Evolutionary conservation across 2,888 invertebrate genomes (phyloP).

Genomic region (Troides helena): DNA sequence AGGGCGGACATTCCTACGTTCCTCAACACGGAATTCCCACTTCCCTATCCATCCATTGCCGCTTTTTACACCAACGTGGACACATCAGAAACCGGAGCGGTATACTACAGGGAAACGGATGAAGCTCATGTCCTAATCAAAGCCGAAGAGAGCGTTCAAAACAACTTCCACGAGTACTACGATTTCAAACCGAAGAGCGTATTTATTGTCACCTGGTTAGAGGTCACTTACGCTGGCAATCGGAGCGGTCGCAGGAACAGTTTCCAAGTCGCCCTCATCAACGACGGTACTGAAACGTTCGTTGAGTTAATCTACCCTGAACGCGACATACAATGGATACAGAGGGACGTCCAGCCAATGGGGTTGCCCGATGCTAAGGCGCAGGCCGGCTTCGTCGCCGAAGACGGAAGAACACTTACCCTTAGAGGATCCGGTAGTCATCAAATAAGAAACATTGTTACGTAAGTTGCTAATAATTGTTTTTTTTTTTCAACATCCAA

Average conservation of each 20-base stretch:
- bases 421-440: slow-evolving; percentile 96
- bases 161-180: slow-evolving; percentile 85
- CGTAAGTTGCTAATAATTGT: slow-evolving; percentile 72
- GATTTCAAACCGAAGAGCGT: slow-evolving; percentile 88
- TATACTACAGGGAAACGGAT: slow-evolving; percentile 86
- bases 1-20: slow-evolving; percentile 92
- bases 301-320: slow-evolving; percentile 93
- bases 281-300: slow-evolving; percentile 89
- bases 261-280: slow-evolving; percentile 86
- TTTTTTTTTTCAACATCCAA: too few relatives aligned
- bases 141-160: slow-evolving; percentile 85
- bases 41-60: slow-evolving; percentile 93
- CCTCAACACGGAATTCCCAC: slow-evolving; percentile 92
- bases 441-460: slow-evolving; percentile 88
- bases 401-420: slow-evolving; percentile 87
- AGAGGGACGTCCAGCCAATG: slow-evolving; percentile 87
- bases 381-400: slow-evolving; percentile 94
- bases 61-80: slow-evolving; percentile 96
- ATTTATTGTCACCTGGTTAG: slow-evolving; percentile 94
- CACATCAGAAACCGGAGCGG: slow-evolving; percentile 84
- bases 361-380: slow-evolving; percentile 93
- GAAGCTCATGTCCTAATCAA: slow-evolving; percentile 81
- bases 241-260: slow-evolving; percentile 85
- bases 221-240: slow-evolving; percentile 85
- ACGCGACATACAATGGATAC: slow-evolving; percentile 95